Percentiles rank a stretch among this genome's conserved stretches.
phyloP scores from a whole-genome alignment of 2,113 vertebrate species.

The Embiotoca jacksoni region DNA sequence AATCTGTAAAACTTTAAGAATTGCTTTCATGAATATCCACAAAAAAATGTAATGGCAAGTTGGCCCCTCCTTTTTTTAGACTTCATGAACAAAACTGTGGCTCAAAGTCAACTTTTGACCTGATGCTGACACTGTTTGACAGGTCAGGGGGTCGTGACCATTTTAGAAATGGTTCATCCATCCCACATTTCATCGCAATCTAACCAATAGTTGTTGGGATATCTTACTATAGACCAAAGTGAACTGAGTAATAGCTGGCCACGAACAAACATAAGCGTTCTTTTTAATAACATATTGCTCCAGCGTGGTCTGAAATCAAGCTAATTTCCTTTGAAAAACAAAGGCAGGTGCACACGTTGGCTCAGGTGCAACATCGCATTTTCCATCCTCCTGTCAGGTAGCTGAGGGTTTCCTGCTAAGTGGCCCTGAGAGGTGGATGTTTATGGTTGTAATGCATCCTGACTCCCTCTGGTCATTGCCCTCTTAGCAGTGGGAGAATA shows the following conservation, averaged over 20 bases:
- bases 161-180: neutral
- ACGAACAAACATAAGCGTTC: neutral
- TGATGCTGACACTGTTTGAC: neutral
- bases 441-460: slow-evolving; percentile 59
- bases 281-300: neutral
- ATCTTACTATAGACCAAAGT: neutral
- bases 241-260: neutral
- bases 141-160: no score
- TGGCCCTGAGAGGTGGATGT: slow-evolving; percentile 63
- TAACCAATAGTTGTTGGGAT: neutral
- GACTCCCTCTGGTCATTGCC: slow-evolving; percentile 63
- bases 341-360: slow-evolving; percentile 67
- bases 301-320: slow-evolving; percentile 8
- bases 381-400: slow-evolving; percentile 49
- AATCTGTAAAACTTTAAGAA: neutral
- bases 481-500: slow-evolving; percentile 30
- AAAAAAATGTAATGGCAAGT: neutral
- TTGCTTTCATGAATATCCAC: neutral
- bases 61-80: neutral
- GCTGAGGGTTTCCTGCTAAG: slow-evolving; percentile 44
- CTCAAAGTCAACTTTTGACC: neutral
- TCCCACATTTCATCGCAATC: neutral
- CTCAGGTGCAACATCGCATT: slow-evolving; percentile 53
- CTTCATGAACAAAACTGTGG: neutral
- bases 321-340: slow-evolving; percentile 51